Conservation (phyloP, 2,113 vertebrate species). For the Pimephales promelas region DNA sequence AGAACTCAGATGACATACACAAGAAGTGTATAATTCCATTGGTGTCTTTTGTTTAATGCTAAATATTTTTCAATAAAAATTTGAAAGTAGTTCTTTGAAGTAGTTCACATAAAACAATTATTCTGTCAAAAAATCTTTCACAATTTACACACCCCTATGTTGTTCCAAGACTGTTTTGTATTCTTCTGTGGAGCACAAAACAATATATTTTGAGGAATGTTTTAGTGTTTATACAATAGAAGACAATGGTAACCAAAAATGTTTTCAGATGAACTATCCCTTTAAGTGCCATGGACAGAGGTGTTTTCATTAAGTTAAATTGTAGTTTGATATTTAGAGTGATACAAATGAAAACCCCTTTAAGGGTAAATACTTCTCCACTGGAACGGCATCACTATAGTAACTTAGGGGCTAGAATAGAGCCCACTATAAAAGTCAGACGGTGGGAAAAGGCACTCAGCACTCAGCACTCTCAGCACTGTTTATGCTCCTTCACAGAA, state of each 20-base stretch:
- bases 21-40: too few relatives aligned
- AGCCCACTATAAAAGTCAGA: slow-evolving; percentile 33
- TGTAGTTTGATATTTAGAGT: slow-evolving; percentile 4
- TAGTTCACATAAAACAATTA: too few relatives aligned
- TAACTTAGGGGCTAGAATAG: background rate
- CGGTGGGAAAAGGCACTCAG: slow-evolving; percentile 8
- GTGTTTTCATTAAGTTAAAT: background rate
- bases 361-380: slow-evolving; percentile 1
- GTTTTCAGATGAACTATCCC: background rate
- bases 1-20: background rate
- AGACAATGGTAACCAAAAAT: too few relatives aligned
- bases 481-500: background rate
- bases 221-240: too few relatives aligned
- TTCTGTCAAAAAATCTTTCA: too few relatives aligned
- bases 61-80: too few relatives aligned
- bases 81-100: too few relatives aligned
- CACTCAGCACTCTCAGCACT: background rate
- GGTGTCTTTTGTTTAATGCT: too few relatives aligned
- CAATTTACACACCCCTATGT: too few relatives aligned
- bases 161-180: too few relatives aligned
- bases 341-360: background rate
- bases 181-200: too few relatives aligned
- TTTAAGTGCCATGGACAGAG: background rate
- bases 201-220: too few relatives aligned
- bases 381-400: slow-evolving; percentile 5